These are phyloP conservation scores for Leptodactylus fuscus DNA, from an alignment of 2,113 vertebrate species.

Conservation along the genomic window DNA sequence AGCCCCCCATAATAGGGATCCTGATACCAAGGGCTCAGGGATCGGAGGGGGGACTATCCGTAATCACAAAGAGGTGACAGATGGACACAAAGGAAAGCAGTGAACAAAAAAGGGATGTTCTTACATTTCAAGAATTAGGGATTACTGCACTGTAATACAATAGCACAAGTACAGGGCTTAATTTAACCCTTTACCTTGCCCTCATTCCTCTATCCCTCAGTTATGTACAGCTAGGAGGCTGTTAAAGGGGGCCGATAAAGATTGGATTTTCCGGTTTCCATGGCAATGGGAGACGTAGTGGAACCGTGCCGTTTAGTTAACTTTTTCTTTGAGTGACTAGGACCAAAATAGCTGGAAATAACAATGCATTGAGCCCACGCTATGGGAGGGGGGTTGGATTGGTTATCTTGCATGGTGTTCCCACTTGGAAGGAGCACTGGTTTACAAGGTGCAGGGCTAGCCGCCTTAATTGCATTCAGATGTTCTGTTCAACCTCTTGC, in stretches of 20 bases:
- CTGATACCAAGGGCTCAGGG: conserved; percentile 3
- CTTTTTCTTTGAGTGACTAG: conserved; percentile 27
- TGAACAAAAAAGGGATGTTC: conserved; percentile 39
- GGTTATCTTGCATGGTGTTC: conserved; percentile 1
- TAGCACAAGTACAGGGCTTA: not conserved
- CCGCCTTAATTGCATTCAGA: conserved; percentile 46
- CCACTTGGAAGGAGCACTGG: not conserved
- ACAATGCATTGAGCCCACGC: conserved; percentile 38
- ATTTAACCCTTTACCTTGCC: not conserved
- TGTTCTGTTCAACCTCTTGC: not conserved
- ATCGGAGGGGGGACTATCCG: not conserved
- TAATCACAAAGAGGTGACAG: conserved; percentile 52
- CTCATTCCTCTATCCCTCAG: not conserved
- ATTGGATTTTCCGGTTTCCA: conserved; percentile 44
- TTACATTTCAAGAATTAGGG: conserved; percentile 46
- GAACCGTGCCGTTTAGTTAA: conserved; percentile 25
- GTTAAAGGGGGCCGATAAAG: not conserved
- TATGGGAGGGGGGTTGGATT: not conserved
- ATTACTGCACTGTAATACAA: conserved; percentile 46
- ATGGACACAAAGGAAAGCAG: conserved; percentile 24
- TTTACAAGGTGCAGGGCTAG: conserved; percentile 50
- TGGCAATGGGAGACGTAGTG: not conserved
- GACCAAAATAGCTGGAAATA: conserved; percentile 52
- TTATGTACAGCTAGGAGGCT: not conserved
- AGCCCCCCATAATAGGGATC: too few species aligned